phyloP scores from a whole-genome alignment of 53 echinoderm and acorn worm species.

The Pentamera pediparva region DNA sequence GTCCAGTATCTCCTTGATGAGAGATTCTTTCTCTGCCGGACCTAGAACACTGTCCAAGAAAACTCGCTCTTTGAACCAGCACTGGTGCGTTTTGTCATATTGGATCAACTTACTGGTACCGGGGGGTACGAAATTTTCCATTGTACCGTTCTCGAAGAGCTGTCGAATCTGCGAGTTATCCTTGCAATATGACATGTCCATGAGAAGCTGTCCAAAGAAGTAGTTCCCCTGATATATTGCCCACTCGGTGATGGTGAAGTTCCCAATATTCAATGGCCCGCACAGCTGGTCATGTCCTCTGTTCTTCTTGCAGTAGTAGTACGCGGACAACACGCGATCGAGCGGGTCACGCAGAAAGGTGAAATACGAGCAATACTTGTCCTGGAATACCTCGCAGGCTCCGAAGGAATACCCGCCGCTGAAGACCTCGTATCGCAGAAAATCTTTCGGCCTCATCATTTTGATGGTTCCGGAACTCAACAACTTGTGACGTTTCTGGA shows the following conservation, averaged over 20 bases:
- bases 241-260: slow-evolving; percentile 22
- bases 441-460: background rate
- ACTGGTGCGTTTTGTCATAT: background rate
- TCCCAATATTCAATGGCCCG: background rate
- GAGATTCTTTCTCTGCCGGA: background rate
- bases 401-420: slow-evolving; percentile 16
- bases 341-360: slow-evolving; percentile 16
- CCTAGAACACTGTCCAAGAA: background rate
- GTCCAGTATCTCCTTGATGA: slow-evolving; percentile 6
- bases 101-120: background rate
- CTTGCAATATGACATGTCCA: background rate
- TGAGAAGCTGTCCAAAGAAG: slow-evolving; percentile 13
- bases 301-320: slow-evolving; percentile 1
- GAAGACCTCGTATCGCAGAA: background rate
- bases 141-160: background rate
- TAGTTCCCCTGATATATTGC: slow-evolving; percentile 29
- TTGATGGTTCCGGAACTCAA: background rate
- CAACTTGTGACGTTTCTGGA: background rate
- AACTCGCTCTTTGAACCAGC: slow-evolving; percentile 17
- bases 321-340: slow-evolving; percentile 18
- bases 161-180: background rate
- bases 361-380: slow-evolving; percentile 19
- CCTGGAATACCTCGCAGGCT: background rate
- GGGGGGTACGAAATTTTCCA: background rate
- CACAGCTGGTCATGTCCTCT: slow-evolving; percentile 13